These are phyloP conservation scores for Lycaena phlaeas DNA, from an alignment of 2,888 invertebrate species.

Conservation along the genomic window DNA sequence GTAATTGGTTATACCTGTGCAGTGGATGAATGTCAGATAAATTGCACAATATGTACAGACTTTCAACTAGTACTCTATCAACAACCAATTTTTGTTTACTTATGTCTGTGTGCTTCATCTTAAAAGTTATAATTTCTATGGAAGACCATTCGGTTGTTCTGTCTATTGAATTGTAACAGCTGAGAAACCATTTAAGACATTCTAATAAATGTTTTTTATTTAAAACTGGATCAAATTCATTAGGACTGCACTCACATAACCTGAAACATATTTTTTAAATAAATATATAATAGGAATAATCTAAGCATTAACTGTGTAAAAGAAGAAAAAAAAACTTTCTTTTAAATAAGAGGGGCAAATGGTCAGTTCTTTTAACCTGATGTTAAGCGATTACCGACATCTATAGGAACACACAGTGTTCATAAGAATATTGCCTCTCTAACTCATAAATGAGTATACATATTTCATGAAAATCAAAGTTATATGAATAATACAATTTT, in stretches of 20 bases:
- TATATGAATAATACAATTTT: too few species aligned
- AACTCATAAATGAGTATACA: too few species aligned
- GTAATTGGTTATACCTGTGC: constrained; percentile 59
- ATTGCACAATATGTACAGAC: constrained; percentile 78
- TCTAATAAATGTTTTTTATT: constrained; percentile 81
- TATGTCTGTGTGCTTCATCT: constrained; percentile 16
- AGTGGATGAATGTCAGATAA: constrained; percentile 74
- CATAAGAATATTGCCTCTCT: too few species aligned
- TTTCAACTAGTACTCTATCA: constrained; percentile 74
- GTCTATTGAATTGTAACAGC: constrained; percentile 65
- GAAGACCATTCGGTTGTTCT: constrained; percentile 11
- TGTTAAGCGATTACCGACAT: too few species aligned
- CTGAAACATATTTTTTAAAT: constrained; percentile 64
- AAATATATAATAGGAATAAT: not conserved
- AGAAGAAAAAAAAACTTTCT: too few species aligned
- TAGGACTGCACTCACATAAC: constrained; percentile 69
- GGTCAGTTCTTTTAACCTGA: too few species aligned
- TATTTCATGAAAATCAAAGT: too few species aligned
- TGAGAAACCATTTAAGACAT: constrained; percentile 78
- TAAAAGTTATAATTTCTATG: constrained; percentile 9
- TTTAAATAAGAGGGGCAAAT: too few species aligned
- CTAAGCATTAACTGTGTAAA: too few species aligned
- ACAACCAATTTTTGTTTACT: constrained; percentile 23
- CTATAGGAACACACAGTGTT: too few species aligned
- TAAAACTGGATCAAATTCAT: constrained; percentile 77